Base-by-base conservation (phyloP, 2,888 invertebrate species). In the Ypsolopha scabrella region DNA sequence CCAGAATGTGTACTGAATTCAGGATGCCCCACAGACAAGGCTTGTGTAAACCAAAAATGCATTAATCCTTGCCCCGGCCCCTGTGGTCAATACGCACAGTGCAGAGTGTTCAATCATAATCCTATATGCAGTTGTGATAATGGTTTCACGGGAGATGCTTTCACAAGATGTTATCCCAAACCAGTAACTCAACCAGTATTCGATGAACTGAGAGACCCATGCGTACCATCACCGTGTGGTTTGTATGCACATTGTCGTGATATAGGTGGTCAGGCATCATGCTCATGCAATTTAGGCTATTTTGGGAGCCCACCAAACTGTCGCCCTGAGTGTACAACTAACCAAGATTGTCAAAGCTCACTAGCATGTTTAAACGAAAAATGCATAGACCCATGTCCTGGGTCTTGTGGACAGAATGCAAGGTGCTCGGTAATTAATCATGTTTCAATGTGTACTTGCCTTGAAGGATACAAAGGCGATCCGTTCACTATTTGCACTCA, bases 21-120 rank as follows among this genome's bases (percentile, higher is more conserved):
- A 8, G 92, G 92, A 62, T 92, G 93, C 69, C 65, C 87, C 7
- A 76, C 82, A 47, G 83, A 89, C 53, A 89, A 87, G 66, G 89
- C 92, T 13, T 93, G 93, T 66, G 70, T 91, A 45, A 90, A 91
- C 65, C 89, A 90, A 63, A 92, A 91, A 75, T 93, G 93, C 70
- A 68, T 86, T 4, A 90, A 92, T 68, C 93, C 93, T 50, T 94
- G 93, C 59, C 89, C 89, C 33, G 91, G 91, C 37, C 88, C 90
- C 14, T 94, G 93, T 67, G 93, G 93, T 10, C 80, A 89, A 57
- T 90, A 90, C 63, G 87, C 93, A 37, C 87, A 90, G 56, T 94
- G 94, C 68, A 87, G 90, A 67, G 92, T 92, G 7, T 89, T 91
- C 55, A 91, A 92, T 68, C 92, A 92, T 66, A 91, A 90, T 66